These are phyloP conservation scores for Oedothorax gibbosus DNA, from an alignment of 1,140 invertebrate genomes.

Conservation along the genomic window DNA sequence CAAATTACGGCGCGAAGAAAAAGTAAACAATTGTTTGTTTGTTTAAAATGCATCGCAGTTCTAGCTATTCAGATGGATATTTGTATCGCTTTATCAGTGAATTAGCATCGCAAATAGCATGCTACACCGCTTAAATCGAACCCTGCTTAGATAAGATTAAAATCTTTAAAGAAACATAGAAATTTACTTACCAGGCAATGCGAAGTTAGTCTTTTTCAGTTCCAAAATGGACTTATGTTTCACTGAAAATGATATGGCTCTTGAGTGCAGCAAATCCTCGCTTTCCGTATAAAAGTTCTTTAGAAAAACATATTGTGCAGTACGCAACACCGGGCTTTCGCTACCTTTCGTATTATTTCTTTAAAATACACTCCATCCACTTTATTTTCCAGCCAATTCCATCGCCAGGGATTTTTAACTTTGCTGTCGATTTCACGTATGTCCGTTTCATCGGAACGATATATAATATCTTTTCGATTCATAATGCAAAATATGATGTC, in stretches of 20 bases:
- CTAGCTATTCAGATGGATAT: neutral
- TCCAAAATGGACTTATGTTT: neutral
- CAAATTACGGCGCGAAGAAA: no score
- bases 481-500: no score
- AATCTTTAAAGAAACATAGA: neutral
- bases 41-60: neutral
- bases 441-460: neutral
- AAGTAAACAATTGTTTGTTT: no score
- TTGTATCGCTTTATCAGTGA: no score
- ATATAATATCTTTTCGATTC: slow-evolving; percentile 17
- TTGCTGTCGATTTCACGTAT: neutral
- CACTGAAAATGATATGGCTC: neutral
- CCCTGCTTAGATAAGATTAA: neutral
- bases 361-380: neutral
- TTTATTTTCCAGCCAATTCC: slow-evolving; percentile 15
- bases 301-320: neutral
- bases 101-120: neutral
- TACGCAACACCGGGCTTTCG: neutral
- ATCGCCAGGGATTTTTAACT: slow-evolving; percentile 15
- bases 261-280: slow-evolving; percentile 1
- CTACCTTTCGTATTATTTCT: neutral
- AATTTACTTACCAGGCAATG: slow-evolving; percentile 12
- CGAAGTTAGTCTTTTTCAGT: neutral
- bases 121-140: neutral
- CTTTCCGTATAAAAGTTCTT: neutral